Conservation (phyloP, 2,797 vertebrate species). For the Babyrousa celebensis region DNA sequence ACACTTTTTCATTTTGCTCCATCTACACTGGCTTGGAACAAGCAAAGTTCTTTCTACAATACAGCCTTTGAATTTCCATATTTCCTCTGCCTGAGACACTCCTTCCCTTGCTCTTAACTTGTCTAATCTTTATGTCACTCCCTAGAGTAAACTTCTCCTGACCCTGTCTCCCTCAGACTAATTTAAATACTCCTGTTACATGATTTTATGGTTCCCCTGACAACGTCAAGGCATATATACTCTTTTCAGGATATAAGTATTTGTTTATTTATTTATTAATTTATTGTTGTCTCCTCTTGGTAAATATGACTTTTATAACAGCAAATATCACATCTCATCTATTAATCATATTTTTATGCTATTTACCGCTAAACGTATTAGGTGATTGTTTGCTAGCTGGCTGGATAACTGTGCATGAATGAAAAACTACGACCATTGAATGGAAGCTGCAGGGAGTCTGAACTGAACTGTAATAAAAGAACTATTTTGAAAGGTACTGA, state of each 20-base stretch:
- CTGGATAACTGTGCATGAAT: neutral
- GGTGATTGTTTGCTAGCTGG: neutral
- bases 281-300: neutral
- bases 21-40: neutral
- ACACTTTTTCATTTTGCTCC: neutral
- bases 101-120: neutral
- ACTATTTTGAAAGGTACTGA: constrained; percentile 8
- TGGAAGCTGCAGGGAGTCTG: neutral
- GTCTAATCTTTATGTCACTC: constrained; percentile 1
- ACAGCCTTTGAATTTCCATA: neutral
- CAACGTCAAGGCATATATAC: neutral
- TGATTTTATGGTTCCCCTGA: neutral
- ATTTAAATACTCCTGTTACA: neutral
- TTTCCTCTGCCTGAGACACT: neutral
- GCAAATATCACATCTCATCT: constrained; percentile 19
- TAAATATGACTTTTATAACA: constrained; percentile 55
- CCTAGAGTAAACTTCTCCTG: neutral
- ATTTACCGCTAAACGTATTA: constrained; percentile 40
- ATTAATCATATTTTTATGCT: constrained; percentile 17
- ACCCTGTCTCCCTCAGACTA: neutral
- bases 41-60: neutral
- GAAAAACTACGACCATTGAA: constrained; percentile 28
- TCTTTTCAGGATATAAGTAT: constrained; percentile 19
- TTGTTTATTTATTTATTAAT: constrained; percentile 24
- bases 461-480: constrained; percentile 10